These are phyloP conservation scores for Spermophilus dauricus DNA, from an alignment of 2,113 vertebrate genomes.

Conservation along the genomic window DNA sequence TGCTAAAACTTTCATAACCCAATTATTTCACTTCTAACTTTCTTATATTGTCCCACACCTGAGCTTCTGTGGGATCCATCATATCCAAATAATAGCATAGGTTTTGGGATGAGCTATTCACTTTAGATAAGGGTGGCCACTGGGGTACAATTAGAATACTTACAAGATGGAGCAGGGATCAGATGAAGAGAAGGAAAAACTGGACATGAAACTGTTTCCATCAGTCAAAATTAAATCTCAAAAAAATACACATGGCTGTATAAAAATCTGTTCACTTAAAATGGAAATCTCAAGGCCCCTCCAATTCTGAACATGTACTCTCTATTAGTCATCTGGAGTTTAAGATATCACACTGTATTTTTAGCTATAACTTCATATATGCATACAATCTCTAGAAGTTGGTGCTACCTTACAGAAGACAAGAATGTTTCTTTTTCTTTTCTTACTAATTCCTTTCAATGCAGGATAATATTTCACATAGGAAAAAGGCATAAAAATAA, in stretches of 20 bases:
- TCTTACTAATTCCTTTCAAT: neutral
- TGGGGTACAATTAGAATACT: neutral
- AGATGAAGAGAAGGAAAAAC: neutral
- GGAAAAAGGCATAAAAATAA: neutral
- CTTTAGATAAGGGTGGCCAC: neutral
- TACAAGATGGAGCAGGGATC: neutral
- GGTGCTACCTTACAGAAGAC: neutral
- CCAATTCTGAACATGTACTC: neutral
- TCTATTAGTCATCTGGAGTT: neutral
- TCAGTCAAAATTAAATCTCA: slow-evolving; percentile 8
- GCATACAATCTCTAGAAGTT: neutral
- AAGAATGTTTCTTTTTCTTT: neutral
- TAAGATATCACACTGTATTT: neutral
- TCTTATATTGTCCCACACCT: too few relatives aligned
- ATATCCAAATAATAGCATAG: too few relatives aligned
- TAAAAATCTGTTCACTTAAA: neutral
- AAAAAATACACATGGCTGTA: neutral
- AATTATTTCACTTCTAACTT: too few relatives aligned
- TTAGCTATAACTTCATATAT: neutral
- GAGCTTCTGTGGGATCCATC: too few relatives aligned
- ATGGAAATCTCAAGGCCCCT: neutral
- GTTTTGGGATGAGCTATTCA: neutral
- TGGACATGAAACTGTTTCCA: neutral
- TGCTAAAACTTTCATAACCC: too few relatives aligned
- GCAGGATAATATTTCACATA: neutral